phyloP scores from a whole-genome alignment of 2,113 vertebrate genomes.

The Hippocampus mohnikei region DNA sequence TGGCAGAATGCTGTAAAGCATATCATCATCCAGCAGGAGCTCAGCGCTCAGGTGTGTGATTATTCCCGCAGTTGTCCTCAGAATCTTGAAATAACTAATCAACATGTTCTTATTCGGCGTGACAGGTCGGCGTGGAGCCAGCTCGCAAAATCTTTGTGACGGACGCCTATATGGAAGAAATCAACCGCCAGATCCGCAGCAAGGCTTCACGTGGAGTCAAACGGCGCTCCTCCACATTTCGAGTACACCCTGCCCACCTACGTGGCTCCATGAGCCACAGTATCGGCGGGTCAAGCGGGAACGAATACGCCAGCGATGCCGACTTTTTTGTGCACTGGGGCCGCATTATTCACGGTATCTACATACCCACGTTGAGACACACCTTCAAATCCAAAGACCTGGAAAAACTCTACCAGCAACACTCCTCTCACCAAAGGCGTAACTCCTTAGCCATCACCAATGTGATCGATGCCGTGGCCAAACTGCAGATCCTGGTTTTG shows the following conservation, averaged over 20 bases:
- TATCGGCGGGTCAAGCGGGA: not conserved
- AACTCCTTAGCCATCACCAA: conserved; percentile 71
- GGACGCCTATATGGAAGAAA: conserved; percentile 69
- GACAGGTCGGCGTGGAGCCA: conserved; percentile 65
- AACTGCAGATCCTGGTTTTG: conserved; percentile 67
- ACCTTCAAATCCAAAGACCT: conserved; percentile 71
- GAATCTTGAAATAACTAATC: not conserved
- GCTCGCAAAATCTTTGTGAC: conserved; percentile 69
- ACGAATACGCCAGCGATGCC: conserved; percentile 58
- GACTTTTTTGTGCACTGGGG: conserved; percentile 73
- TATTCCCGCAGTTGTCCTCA: not conserved
- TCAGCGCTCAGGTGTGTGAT: conserved; percentile 53
- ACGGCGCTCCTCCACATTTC: conserved; percentile 55
- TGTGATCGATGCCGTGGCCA: conserved; percentile 67
- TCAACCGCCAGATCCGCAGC: conserved; percentile 72
- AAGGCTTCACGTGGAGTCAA: conserved; percentile 63
- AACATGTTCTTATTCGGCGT: not conserved
- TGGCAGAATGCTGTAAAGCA: conserved; percentile 74
- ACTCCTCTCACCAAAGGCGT: conserved; percentile 70
- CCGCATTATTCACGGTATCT: conserved; percentile 52
- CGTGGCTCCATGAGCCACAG: conserved; percentile 40
- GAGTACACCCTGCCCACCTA: conserved; percentile 45
- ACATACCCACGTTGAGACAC: conserved; percentile 69
- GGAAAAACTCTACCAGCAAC: conserved; percentile 75
- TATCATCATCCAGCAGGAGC: conserved; percentile 67